Evolutionary conservation across 2,888 invertebrate genomes (phyloP), one percentile per base, ranked within the genome.

Genomic region (Pseudococcus viburni): DNA sequence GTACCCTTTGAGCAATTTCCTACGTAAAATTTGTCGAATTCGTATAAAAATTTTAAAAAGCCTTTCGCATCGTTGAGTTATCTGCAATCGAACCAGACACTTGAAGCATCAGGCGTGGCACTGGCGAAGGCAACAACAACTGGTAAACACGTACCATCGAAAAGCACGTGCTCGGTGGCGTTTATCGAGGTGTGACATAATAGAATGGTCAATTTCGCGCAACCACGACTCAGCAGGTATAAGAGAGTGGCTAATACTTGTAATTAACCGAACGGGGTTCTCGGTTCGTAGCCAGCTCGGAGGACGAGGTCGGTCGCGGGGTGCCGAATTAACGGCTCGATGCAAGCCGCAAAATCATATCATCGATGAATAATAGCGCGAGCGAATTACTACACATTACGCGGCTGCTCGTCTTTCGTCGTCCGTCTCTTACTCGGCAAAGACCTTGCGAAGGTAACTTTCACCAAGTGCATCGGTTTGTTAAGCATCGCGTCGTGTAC

Each of bases 401-500:
- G 46, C 8, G 46, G 12, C 46, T 0, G 9, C 12, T 46, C 46
- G 8, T n/a, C n/a, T n/a, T n/a, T n/a, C n/a, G n/a, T n/a, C n/a
- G n/a, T 46, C 12, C 46, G 51, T 17, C 15, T 51, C 51, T 51
- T 51, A 59, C 26, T 59, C 73, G 73, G 26, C 19, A 26, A 80
- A 80, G 80, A 80, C 80, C 80, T 80, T 80, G 80, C 42, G 80
- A 80, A 80, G 80, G 80, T 80, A 80, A 80, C 80, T 80, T 80
- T 80, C 80, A 80, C 80, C n/a, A 39, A 42, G 42, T 80, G 42
- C 80, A 80, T 80, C 42, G 80, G 77, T 77, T 77, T 77, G 77
- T 77, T 77, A 77, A 77, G 11, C n/a, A 26, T 80, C 22, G 42
- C n/a, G 1, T n/a, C 80, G 80, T n/a, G 42, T 80, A 39, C 64